Percentiles rank a stretch among this genome's conserved stretches.
phyloP scores from a whole-genome alignment of 2,797 vertebrate genomes.

The Sebastes alutus region DNA sequence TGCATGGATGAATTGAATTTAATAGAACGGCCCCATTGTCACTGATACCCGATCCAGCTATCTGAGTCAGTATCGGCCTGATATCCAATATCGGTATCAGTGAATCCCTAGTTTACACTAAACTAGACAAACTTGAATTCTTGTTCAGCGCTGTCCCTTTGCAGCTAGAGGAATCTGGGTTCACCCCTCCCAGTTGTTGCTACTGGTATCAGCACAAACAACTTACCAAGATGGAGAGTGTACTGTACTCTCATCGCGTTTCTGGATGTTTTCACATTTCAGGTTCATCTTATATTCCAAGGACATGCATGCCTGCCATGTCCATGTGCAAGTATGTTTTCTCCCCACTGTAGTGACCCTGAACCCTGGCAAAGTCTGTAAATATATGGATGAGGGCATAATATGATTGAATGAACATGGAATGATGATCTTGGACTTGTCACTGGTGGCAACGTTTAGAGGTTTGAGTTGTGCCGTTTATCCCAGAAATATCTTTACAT shows the following conservation, averaged over 20 bases:
- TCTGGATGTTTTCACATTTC: not conserved
- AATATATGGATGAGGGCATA: not conserved
- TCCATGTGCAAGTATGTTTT: not conserved
- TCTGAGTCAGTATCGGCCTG: too few relatives aligned
- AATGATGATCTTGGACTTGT: not conserved
- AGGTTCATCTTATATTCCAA: slow-evolving; percentile 13
- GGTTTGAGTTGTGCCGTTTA: not conserved
- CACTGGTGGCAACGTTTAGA: not conserved
- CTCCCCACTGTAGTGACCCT: not conserved
- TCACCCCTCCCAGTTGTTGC: too few relatives aligned
- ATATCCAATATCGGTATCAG: too few relatives aligned
- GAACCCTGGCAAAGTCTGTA: not conserved
- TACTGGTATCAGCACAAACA: not conserved
- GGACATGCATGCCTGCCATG: not conserved
- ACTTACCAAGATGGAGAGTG: not conserved
- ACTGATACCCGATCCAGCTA: too few relatives aligned
- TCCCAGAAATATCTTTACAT: not conserved
- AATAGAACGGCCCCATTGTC: too few relatives aligned
- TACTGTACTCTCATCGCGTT: not conserved
- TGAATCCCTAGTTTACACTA: too few relatives aligned
- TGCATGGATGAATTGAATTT: too few relatives aligned
- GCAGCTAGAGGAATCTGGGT: too few relatives aligned
- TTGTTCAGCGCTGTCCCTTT: too few relatives aligned
- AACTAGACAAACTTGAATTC: too few relatives aligned
- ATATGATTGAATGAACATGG: not conserved